Evolutionary conservation across 1,140 invertebrate species (phyloP), one percentile per base, ranked within the genome.

Genomic region (Drosophila ercepeae): DNA sequence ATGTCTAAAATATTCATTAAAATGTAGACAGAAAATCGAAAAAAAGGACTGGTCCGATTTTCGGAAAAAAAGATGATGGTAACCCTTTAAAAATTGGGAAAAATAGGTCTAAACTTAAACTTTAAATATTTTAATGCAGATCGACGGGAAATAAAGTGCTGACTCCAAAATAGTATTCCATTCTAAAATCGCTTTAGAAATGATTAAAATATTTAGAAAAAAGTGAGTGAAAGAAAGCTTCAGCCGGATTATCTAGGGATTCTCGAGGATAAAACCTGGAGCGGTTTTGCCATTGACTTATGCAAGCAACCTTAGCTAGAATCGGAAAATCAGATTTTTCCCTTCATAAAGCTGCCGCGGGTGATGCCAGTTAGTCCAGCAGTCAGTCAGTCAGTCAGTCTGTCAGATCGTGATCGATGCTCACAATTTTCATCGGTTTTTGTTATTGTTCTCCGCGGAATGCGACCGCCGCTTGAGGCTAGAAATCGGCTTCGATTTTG

Each of bases 321-420:
- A 68, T 75, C 79, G 7, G 39, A 16, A 79, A 52, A 61, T 64
- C 36, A 4, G 75, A 71, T 76, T 78, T 83, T 78, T 78, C 70
- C 64, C 79, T 75, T 83, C 73, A 75, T 78, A 65, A 68, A 68
- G n/a, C 13, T 42, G 72, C 81, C 81, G 65, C 75, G 55, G 76
- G 73, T 78, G 78, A 83, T 83, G 79, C 71, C 75, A 75, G 79
- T 76, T 16, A 39, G 36, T 36, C 34, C n/a, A n/a, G 7, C 34
- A 78, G 79, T 79, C 78, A 59, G 74, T 63, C n/a, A 18, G 53
- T 49, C 55, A 14, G 45, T 54, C 67, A 42, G 59, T 55, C 57
- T 63, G 57, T 57, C 68, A 71, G 57, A 83, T 83, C 81, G 82
- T 86, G 81, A 86, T 86, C 81, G 81, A 86, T 81, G 79, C 61